Evolutionary conservation across 1,140 invertebrate species (phyloP).

Genomic region (Trypoxylus dichotomus): DNA sequence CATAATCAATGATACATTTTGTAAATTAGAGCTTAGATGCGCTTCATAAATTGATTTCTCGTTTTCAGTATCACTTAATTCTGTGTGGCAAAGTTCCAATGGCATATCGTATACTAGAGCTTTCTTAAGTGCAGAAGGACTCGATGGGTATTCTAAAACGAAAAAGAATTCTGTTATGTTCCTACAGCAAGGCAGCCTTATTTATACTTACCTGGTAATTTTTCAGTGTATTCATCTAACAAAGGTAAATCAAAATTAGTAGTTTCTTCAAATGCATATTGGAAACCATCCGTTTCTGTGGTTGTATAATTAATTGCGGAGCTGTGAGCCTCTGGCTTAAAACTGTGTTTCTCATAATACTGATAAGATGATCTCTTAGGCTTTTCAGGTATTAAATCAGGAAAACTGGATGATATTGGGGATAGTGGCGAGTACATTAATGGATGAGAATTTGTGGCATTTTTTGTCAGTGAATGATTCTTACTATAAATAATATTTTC

Average conservation of each 20-base stretch:
- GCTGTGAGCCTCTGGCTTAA: conserved; percentile 45
- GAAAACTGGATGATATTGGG: conserved; percentile 47
- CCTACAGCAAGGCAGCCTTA: no score
- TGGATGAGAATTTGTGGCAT: conserved; percentile 52
- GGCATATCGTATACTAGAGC: conserved; percentile 47
- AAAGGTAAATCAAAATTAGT: conserved; percentile 36
- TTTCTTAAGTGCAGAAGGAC: conserved; percentile 49
- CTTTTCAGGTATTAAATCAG: conserved; percentile 51
- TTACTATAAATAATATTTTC: conserved; percentile 13
- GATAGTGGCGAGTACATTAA: conserved; percentile 49
- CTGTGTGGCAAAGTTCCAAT: conserved; percentile 41
- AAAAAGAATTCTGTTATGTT: not conserved
- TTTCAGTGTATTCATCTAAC: conserved; percentile 42
- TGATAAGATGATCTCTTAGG: conserved; percentile 38
- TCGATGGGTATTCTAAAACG: conserved; percentile 47
- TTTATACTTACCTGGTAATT: conserved; percentile 41
- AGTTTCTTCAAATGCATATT: conserved; percentile 35
- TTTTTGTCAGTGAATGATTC: conserved; percentile 35
- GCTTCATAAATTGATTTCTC: conserved; percentile 53
- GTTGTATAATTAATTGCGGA: conserved; percentile 30
- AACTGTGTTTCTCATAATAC: conserved; percentile 41
- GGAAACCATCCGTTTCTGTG: conserved; percentile 35
- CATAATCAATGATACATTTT: conserved; percentile 52
- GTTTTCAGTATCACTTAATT: conserved; percentile 50
- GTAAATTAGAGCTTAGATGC: conserved; percentile 52